Evolutionary conservation across 1,140 invertebrate genomes (phyloP), one percentile per base, ranked within the genome.

Genomic region (Trinorchestia longiramus): DNA sequence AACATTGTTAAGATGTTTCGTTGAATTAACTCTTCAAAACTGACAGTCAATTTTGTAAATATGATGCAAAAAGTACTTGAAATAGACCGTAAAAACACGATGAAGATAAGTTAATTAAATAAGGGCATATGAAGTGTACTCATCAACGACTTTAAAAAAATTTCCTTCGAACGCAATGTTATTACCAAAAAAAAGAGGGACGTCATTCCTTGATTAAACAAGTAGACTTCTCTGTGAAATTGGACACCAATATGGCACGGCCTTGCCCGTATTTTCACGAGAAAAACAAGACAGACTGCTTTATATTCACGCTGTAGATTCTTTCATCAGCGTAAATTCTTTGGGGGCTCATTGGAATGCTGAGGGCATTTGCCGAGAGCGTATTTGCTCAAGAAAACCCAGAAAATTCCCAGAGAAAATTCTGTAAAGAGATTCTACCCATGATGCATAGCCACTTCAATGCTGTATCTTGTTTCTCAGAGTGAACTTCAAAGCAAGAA

Each of bases 321-420:
- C 62, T 77, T 77, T 77, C 62, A 77, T 77, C 62, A 77, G 62
- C 62, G 62, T 77, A 77, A 77, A 77, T 77, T 77, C 62, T 77
- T 77, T 77, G 62, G 62, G 62, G 62, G 62, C 62, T 77, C 62
- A 77, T 77, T 77, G 62, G 62, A 77, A 77, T 77, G 62, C 62
- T 77, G 62, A 36, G 62, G 28, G 62, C 62, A 77, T 77, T 36
- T 77, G 62, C 62, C 62, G 28, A 11, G 15, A 28, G 11, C 62
- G 62, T 77, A 77, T 77, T 77, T 77, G 62, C 62, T 77, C 62
- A 77, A 77, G 62, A 77, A 77, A 77, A 77, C 62, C 62, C 62
- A 77, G 62, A 77, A 77, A 77, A 77, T 77, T 28, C 62, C 36
- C 8, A 36, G 28, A 11, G 62, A 36, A 77, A 77, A 77, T 77